Evolutionary conservation across 2,888 invertebrate genomes (phyloP).

Genomic region (Coenonympha glycerion): DNA sequence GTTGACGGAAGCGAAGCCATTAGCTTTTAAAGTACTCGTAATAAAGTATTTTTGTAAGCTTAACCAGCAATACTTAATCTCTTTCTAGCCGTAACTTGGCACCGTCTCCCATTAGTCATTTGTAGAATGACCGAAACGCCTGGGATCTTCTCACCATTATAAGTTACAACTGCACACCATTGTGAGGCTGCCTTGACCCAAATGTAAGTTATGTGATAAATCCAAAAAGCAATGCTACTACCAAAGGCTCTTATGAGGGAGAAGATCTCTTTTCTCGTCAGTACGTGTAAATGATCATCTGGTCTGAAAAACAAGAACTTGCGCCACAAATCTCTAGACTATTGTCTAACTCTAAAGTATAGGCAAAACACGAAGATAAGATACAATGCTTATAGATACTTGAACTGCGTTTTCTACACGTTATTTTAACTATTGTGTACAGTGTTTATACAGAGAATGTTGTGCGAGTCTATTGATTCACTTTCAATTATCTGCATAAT

Average conservation of each 20-base stretch:
- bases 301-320: not conserved
- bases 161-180: conserved; percentile 35
- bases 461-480: no score
- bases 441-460: no score
- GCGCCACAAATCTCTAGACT: no score
- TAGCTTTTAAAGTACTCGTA: no score
- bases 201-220: conserved; percentile 27
- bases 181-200: conserved; percentile 56
- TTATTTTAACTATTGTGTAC: no score
- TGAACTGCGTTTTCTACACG: no score
- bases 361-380: no score
- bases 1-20: no score
- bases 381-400: no score
- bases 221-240: not conserved
- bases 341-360: no score
- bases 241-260: not conserved
- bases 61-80: not conserved
- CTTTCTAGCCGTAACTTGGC: conserved; percentile 22
- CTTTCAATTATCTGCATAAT: no score
- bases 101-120: conserved; percentile 28
- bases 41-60: no score
- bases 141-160: conserved; percentile 60
- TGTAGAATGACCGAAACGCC: conserved; percentile 44
- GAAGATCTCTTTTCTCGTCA: not conserved
- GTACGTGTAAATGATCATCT: not conserved